phyloP scores from a whole-genome alignment of 2,113 vertebrate species.

The Sclerurus mexicanus region DNA sequence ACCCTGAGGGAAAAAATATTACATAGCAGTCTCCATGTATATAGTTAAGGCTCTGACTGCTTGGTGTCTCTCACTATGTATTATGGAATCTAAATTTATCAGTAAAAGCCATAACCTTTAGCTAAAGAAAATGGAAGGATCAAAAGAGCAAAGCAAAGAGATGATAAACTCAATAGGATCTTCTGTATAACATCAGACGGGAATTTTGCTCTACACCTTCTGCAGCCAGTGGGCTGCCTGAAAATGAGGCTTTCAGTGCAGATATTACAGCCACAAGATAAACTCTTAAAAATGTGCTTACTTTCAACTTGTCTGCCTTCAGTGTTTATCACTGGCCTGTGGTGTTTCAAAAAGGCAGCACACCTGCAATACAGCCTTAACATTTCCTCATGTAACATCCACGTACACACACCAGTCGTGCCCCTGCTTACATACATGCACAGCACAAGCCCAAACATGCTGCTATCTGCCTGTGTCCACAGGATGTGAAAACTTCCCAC shows the following conservation, averaged over 20 bases:
- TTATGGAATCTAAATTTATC: background rate
- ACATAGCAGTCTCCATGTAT: background rate
- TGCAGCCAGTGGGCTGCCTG: background rate
- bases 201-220: background rate
- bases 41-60: background rate
- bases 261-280: background rate
- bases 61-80: background rate
- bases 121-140: background rate
- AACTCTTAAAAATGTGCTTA: background rate
- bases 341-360: background rate
- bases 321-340: background rate
- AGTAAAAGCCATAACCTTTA: background rate
- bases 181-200: background rate
- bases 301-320: background rate
- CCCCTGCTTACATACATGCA: rapidly evolving
- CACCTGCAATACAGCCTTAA: background rate
- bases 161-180: background rate
- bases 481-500: background rate
- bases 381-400: rapidly evolving
- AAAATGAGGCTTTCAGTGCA: background rate
- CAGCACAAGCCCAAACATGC: background rate
- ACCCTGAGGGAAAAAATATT: background rate
- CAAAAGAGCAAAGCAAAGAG: background rate
- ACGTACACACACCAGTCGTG: rapidly evolving
- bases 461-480: no score